Evolutionary conservation across 2,888 invertebrate genomes (phyloP), one percentile per base, ranked within the genome.

Genomic region (Steinernema carpocapsae): DNA sequence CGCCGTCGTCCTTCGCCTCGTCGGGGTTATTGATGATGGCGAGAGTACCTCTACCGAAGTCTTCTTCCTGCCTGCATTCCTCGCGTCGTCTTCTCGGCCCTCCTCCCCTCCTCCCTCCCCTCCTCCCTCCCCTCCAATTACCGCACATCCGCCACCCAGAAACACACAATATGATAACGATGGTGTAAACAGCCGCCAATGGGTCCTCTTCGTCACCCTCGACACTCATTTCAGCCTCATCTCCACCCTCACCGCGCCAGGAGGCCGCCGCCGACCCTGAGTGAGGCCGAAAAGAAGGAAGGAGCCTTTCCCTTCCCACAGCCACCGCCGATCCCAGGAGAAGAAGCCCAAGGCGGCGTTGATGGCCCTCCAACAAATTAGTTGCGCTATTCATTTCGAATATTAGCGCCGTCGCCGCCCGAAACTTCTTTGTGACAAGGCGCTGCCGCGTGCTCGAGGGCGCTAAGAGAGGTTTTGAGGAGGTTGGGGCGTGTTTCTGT

Each of bases 31-130:
- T 56, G 56, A 56, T 56, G 56, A 22, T 6, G 51, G 51, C 51
- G 51, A 51, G 51, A n/a, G 51, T 56, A 56, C 56, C 56, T 56
- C 56, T 56, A 56, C 56, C 56, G 56, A 22, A 56, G 56, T 6
- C 56, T 22, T 43, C 43, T 43, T 43, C 10, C 14, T 43, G 43
- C 43, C 43, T 43, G 14, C 10, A 43, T 43, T 14, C 43, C 56
- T 4, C 51, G 43, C 43, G 43, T 14, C 7, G 43, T 7, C 43
- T 14, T 43, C n/a, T n/a, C n/a, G n/a, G n/a, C n/a, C n/a, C n/a
- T n/a, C n/a, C n/a, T n/a, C n/a, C n/a, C n/a, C n/a, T n/a, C n/a
- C n/a, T n/a, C n/a, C n/a, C n/a, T n/a, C n/a, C n/a, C n/a, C n/a
- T n/a, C n/a, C n/a, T n/a, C n/a, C n/a, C n/a, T n/a, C n/a, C n/a